Percentiles rank a stretch among this genome's conserved stretches.
These are phyloP conservation scores for Callospermophilus lateralis DNA, from an alignment of 2,113 vertebrate species.

Conservation along the genomic window DNA sequence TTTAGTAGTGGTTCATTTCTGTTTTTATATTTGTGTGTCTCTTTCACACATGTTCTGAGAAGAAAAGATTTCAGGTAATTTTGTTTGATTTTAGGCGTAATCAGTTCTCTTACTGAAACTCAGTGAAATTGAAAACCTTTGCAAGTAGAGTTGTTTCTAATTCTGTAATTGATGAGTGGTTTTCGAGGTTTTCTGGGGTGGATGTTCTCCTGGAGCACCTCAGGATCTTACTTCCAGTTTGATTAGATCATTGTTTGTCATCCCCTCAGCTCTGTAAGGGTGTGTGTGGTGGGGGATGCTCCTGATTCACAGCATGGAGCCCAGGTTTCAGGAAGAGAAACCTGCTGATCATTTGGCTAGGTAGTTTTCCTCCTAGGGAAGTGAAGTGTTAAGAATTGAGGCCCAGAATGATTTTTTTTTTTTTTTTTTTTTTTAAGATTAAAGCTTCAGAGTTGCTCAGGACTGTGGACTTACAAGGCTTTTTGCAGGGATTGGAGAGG, in stretches of 20 bases:
- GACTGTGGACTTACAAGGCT: neutral
- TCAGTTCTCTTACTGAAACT: neutral
- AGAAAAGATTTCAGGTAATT: conserved; percentile 34
- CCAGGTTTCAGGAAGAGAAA: conserved; percentile 40
- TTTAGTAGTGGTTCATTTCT: neutral
- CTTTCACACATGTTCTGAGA: neutral
- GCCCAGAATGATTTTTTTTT: neutral
- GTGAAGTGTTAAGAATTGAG: neutral
- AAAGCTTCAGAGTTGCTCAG: neutral
- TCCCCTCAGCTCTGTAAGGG: neutral
- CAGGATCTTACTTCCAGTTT: conserved; percentile 30
- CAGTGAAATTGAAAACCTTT: conserved; percentile 52
- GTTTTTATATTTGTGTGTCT: neutral
- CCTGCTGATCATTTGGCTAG: neutral
- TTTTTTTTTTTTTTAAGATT: too few relatives aligned
- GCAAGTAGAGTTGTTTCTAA: conserved; percentile 42
- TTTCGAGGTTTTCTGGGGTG: conserved; percentile 22
- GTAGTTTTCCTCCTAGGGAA: neutral
- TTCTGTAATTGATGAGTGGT: conserved; percentile 43
- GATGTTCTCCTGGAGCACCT: neutral
- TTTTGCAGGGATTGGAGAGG: neutral
- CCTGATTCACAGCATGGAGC: neutral
- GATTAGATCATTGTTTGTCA: conserved; percentile 48
- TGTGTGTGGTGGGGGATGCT: neutral
- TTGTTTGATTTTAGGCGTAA: conserved; percentile 53